Percentiles rank a stretch among this genome's conserved stretches.
Evolutionary conservation across 2,797 vertebrate species (phyloP).

Genomic region (Mormyrops attenuatus): DNA sequence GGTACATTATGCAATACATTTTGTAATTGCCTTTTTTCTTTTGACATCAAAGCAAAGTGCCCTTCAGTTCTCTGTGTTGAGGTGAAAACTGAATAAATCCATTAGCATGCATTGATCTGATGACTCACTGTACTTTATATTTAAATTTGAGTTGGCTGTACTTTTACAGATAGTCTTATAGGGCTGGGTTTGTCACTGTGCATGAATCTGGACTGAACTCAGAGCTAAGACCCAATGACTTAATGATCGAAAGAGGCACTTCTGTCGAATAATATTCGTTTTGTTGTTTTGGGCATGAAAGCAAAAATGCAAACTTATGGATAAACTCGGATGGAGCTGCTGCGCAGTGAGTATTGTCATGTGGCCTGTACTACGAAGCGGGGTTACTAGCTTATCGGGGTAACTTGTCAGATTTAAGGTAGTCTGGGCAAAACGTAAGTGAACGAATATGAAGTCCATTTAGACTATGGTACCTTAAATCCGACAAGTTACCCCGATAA

Average conservation of each 20-base stretch:
- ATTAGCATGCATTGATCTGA: conserved; percentile 12
- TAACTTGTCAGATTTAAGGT: too few species aligned
- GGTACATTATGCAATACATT: conserved; percentile 16
- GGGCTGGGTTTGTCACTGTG: background rate
- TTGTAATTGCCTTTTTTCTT: conserved; percentile 18
- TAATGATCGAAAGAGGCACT: background rate
- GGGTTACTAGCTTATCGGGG: too few species aligned
- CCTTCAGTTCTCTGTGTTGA: conserved; percentile 16
- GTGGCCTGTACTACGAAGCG: too few species aligned
- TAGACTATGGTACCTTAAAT: too few species aligned
- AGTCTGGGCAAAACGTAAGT: too few species aligned
- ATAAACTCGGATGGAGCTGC: background rate
- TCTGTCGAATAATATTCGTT: background rate
- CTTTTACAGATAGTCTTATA: conserved; percentile 3
- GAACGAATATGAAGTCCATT: too few species aligned
- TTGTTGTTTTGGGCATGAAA: background rate
- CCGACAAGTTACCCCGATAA: too few species aligned
- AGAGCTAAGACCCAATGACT: background rate
- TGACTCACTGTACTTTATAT: conserved; percentile 16
- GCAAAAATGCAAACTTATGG: background rate
- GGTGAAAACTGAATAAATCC: conserved; percentile 18
- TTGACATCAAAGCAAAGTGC: conserved; percentile 1
- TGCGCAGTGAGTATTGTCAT: background rate
- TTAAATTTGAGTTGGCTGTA: conserved; percentile 7
- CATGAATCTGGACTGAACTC: background rate